Base-by-base conservation (phyloP, 2,888 invertebrate species). In the Therioaphis trifolii region DNA sequence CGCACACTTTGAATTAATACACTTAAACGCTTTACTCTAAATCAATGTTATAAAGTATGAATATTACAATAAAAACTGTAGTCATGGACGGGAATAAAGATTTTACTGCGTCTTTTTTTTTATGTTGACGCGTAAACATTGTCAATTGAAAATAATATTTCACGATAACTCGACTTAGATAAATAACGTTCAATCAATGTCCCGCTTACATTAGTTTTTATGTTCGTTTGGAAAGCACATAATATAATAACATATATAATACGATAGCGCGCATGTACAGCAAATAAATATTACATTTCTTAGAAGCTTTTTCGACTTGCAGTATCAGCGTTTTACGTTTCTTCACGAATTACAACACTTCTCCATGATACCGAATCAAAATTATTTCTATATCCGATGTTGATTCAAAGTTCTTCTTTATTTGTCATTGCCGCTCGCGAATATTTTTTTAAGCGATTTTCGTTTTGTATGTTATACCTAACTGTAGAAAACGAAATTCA, bases 141-240 rank as follows among this genome's bases (percentile, higher is more conserved):
- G 40, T 40, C 52, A 14, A 79, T 55, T 43, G 68, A 69, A 68
- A 69, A 79, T 79, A 69, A 79, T 55, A 79, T 79, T 43, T 43
- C 43, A 14, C 24, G 18, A 78, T 55, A 52, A 27, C 40, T 27
- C 68, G n/a, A 27, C 27, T 43, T 7, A 18, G 35, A 66, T n/a
- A 66, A 66, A 52, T 52, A 29, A 18, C 63, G n/a, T 29, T 77
- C 66, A 46, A 27, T 55, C 78, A 24, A 78, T 78, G 66, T 12
- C 2, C 1, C 7, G 24, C 49, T 4, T 29, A 29, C 46, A 46
- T 27, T 21, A 15, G n/a, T 21, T 63, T 63, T 63, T 75, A 58
- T 72, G 52, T 40, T 58, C 35, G 18, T 40, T 75, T 24, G 21
- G 40, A 58, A 29, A 63, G 24, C 1, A 24, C n/a, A n/a, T 55